These are phyloP conservation scores for Daktulosphaira vitifoliae DNA, from an alignment of 1,140 invertebrate species.

Conservation along the genomic window DNA sequence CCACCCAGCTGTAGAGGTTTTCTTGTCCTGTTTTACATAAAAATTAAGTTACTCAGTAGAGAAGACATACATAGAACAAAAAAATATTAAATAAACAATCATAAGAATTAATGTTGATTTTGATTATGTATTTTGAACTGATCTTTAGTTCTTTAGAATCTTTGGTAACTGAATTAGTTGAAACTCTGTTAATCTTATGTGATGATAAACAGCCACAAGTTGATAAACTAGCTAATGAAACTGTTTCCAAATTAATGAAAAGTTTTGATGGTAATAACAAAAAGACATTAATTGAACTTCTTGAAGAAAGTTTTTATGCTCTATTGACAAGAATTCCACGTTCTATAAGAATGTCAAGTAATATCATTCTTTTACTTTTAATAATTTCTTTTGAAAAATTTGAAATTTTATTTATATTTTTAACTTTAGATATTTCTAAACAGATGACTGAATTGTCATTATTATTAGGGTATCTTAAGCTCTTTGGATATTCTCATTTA, in stretches of 20 bases:
- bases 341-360: constrained; percentile 21
- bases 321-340: constrained; percentile 19
- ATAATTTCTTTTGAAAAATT: too few relatives aligned
- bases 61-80: too few relatives aligned
- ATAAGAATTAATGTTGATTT: too few relatives aligned
- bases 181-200: constrained; percentile 36
- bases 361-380: not conserved
- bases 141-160: constrained; percentile 30
- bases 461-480: constrained; percentile 51
- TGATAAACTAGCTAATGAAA: constrained; percentile 11
- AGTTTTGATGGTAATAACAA: constrained; percentile 11
- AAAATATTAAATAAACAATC: too few relatives aligned
- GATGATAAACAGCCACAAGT: constrained; percentile 36
- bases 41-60: too few relatives aligned
- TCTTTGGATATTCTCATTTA: constrained; percentile 49
- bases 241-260: constrained; percentile 7
- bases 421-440: constrained; percentile 9
- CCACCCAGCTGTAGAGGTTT: too few relatives aligned
- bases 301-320: constrained; percentile 34
- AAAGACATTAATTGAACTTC: constrained; percentile 21
- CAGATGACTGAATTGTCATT: constrained; percentile 43
- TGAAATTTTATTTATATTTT: too few relatives aligned
- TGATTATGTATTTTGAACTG: too few relatives aligned
- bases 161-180: constrained; percentile 35
- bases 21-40: too few relatives aligned